Conservation (phyloP, 2,797 vertebrate species). For the Anguilla marmorata region DNA sequence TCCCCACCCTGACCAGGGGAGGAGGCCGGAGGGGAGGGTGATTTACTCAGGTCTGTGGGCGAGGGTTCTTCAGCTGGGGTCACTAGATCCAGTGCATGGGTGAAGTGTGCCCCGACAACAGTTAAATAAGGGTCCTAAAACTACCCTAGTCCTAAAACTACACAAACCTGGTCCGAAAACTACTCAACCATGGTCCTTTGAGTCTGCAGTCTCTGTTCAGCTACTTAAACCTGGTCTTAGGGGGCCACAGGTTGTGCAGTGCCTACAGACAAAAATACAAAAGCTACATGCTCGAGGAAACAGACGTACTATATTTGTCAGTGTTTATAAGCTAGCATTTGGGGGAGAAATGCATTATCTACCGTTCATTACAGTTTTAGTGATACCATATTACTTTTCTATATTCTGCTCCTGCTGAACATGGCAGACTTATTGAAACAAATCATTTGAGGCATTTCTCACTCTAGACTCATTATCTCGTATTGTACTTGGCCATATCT, state of each 20-base stretch:
- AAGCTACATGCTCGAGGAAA: not conserved
- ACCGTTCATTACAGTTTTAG: not conserved
- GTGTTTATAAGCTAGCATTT: not conserved
- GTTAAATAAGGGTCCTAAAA: not conserved
- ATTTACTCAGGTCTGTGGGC: slow-evolving; percentile 48
- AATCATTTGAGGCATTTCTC: not conserved
- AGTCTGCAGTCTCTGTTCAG: not conserved
- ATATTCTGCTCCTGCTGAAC: not conserved
- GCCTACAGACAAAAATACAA: not conserved
- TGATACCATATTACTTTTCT: not conserved
- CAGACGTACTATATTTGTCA: not conserved
- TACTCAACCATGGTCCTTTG: not conserved
- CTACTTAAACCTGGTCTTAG: not conserved
- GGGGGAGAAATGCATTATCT: too few species aligned
- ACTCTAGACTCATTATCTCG: not conserved
- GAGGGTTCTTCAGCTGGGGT: slow-evolving; percentile 36
- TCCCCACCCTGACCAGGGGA: not conserved
- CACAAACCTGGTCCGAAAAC: not conserved
- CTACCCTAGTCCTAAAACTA: not conserved
- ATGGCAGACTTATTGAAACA: not conserved
- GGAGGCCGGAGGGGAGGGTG: slow-evolving; percentile 34
- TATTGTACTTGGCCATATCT: not conserved
- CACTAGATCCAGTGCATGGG: slow-evolving; percentile 21
- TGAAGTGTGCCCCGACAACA: slow-evolving; percentile 10
- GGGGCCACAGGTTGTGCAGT: not conserved